phyloP scores from a whole-genome alignment of 92 coral and sea anemone genomes.

The Metridium senile region DNA sequence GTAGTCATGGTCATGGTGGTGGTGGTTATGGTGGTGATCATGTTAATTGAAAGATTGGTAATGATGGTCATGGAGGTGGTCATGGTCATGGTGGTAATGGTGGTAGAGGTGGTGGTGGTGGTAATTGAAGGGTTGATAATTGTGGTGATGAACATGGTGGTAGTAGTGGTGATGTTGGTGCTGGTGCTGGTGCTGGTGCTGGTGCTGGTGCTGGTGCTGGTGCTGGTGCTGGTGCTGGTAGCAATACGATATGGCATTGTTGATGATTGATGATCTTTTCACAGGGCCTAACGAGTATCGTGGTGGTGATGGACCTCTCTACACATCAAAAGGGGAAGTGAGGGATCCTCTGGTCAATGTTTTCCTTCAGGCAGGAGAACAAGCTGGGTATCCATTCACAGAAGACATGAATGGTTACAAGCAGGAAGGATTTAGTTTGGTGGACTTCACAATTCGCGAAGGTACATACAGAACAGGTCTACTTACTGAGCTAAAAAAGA shows the following conservation, averaged over 20 bases:
- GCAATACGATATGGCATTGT: no score
- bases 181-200: neutral
- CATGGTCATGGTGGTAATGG: neutral
- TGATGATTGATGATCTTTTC: neutral
- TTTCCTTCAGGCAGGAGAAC: no score
- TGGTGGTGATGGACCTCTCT: no score
- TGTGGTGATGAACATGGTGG: neutral
- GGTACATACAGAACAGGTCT: no score
- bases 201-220: neutral
- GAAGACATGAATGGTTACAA: conserved; percentile 76
- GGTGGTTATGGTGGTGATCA: no score
- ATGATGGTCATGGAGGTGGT: neutral
- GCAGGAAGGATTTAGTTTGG: conserved; percentile 73
- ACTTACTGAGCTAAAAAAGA: no score
- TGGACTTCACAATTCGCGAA: conserved; percentile 64
- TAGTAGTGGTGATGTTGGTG: neutral
- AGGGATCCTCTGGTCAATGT: no score
- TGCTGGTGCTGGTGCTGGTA: neutral
- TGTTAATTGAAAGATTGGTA: no score
- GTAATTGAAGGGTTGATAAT: neutral
- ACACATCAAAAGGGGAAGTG: no score
- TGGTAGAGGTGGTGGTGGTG: neutral
- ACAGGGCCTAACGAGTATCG: conserved; percentile 17
- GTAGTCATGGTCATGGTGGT: no score
- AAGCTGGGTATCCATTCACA: no score